Evolutionary conservation across 2,113 vertebrate species (phyloP).

Genomic region (Actinemys pallida): DNA sequence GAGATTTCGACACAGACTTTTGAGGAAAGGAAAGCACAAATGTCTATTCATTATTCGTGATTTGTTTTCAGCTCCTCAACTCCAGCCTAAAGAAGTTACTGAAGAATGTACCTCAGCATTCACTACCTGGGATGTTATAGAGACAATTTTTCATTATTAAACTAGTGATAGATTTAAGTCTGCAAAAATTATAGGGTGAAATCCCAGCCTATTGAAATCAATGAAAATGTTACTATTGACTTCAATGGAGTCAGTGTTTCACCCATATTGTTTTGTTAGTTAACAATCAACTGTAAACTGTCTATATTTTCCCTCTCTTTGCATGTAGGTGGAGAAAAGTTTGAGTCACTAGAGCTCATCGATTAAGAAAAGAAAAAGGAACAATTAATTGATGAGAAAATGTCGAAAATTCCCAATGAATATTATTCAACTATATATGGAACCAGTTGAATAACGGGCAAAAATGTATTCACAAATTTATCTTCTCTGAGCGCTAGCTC

Average conservation of each 20-base stretch:
- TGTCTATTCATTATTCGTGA: constrained; percentile 51
- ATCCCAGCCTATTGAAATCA: constrained; percentile 48
- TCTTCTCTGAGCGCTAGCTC: not conserved
- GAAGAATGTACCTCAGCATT: constrained; percentile 52
- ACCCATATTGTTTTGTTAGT: constrained; percentile 25
- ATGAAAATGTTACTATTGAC: not conserved
- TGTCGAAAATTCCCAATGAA: constrained; percentile 18
- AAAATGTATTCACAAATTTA: not conserved
- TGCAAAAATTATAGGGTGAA: constrained; percentile 50
- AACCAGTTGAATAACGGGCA: not conserved
- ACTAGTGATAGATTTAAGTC: constrained; percentile 33
- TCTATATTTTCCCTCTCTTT: not conserved
- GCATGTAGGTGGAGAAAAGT: not conserved
- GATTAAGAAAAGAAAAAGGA: not conserved
- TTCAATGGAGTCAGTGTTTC: constrained; percentile 19
- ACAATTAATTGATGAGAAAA: not conserved
- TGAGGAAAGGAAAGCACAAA: constrained; percentile 16
- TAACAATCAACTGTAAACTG: constrained; percentile 26
- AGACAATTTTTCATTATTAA: constrained; percentile 59
- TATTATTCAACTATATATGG: not conserved
- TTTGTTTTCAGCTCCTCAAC: constrained; percentile 54
- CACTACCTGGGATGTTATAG: constrained; percentile 34
- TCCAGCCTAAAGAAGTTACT: constrained; percentile 39
- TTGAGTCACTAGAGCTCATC: not conserved
- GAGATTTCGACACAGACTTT: constrained; percentile 23